Evolutionary conservation across 92 coral and sea anemone genomes (phyloP).

Genomic region (Epizoanthus illoricatus): DNA sequence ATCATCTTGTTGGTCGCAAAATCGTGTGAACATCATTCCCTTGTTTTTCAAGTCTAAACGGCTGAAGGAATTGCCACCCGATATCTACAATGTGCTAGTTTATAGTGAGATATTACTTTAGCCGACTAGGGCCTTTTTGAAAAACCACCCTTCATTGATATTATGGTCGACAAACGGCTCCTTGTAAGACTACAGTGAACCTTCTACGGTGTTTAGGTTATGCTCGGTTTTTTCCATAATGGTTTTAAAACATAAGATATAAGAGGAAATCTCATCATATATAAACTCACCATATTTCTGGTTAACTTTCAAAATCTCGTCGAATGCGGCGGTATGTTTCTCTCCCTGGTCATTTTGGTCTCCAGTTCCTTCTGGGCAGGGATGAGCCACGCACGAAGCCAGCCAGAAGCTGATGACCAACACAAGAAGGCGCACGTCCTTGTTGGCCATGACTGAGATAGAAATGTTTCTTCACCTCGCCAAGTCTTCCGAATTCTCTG

Average conservation of each 20-base stretch:
- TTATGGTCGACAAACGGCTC: too few species aligned
- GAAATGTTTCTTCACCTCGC: background rate
- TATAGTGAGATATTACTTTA: too few species aligned
- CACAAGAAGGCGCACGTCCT: background rate
- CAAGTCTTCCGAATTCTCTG: background rate
- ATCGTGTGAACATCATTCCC: too few species aligned
- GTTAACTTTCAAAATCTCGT: conserved; percentile 6
- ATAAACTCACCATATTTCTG: conserved; percentile 14
- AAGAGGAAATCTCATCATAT: background rate
- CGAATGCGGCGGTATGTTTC: background rate
- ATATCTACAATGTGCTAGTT: background rate
- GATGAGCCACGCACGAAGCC: background rate
- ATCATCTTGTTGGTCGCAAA: background rate
- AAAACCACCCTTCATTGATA: too few species aligned
- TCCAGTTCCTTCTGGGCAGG: background rate
- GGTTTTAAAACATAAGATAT: too few species aligned
- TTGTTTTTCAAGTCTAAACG: too few species aligned
- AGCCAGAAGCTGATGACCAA: background rate
- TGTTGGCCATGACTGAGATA: background rate
- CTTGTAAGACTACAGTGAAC: too few species aligned
- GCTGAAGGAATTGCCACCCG: background rate
- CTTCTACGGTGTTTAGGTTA: too few species aligned
- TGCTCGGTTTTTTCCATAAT: too few species aligned
- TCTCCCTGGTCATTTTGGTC: background rate
- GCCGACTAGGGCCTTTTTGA: too few species aligned